These are phyloP conservation scores for Rhinopomastus cyanomelas DNA, from an alignment of 2,113 vertebrate genomes.

Conservation along the genomic window DNA sequence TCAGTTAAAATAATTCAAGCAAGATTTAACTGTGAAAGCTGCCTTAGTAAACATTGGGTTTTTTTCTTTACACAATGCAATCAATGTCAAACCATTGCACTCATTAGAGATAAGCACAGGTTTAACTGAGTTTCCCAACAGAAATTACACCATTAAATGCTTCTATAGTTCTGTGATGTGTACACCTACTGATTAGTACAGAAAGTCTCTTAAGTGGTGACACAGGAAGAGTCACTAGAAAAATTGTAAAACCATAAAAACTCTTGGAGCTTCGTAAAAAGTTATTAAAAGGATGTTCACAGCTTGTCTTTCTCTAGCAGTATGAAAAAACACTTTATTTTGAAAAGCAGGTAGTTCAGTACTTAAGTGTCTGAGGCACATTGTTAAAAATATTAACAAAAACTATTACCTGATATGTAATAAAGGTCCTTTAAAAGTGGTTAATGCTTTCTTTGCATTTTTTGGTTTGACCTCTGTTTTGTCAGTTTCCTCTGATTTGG, in stretches of 20 bases:
- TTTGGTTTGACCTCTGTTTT: conserved; percentile 82
- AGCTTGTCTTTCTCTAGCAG: not conserved
- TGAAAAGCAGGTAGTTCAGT: not conserved
- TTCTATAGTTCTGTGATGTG: not conserved
- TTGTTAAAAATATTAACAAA: not conserved
- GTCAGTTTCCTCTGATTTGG: conserved; percentile 86
- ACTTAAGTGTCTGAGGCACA: not conserved
- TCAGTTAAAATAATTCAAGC: not conserved
- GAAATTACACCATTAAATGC: not conserved
- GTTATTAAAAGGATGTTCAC: not conserved
- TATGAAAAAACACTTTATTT: not conserved
- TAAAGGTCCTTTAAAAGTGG: conserved; percentile 90
- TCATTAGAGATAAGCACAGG: not conserved
- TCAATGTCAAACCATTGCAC: not conserved
- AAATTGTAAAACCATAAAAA: not conserved
- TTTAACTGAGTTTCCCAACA: not conserved
- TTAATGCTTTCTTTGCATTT: conserved; percentile 85
- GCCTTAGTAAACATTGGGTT: not conserved
- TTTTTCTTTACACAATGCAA: not conserved
- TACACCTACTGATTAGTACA: not conserved
- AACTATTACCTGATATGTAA: conserved; percentile 90
- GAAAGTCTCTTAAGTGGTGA: not conserved
- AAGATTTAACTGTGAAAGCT: not conserved
- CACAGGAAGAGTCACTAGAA: not conserved
- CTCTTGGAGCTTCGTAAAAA: not conserved